Conservation (phyloP, 2,888 invertebrate species). For the Melangyna quadrimaculata region DNA sequence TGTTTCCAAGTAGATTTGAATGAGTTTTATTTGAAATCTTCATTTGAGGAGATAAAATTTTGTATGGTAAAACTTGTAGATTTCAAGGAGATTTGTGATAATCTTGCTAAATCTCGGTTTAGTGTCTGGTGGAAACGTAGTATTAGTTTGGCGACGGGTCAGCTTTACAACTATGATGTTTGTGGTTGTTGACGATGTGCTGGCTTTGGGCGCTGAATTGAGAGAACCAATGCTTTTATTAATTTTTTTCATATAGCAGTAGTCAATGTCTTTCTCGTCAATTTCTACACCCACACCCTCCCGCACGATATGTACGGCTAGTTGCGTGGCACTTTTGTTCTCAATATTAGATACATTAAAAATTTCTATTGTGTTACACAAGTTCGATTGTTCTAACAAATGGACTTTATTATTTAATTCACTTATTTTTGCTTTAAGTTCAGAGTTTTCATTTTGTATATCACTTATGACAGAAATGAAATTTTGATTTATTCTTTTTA, state of each 20-base stretch:
- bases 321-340: slow-evolving; percentile 10
- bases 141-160: neutral
- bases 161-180: neutral
- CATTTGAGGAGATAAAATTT: too few species aligned
- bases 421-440: neutral
- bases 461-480: neutral
- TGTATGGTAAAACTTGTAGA: too few species aligned
- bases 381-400: slow-evolving; percentile 10
- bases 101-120: too few species aligned
- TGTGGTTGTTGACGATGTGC: neutral
- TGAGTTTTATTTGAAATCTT: too few species aligned
- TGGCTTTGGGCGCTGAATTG: neutral
- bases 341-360: slow-evolving; percentile 14
- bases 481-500: too few species aligned
- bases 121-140: too few species aligned
- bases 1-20: too few species aligned
- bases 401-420: neutral
- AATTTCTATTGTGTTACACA: too few species aligned
- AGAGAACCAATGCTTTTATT: neutral
- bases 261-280: slow-evolving; percentile 23
- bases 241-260: slow-evolving; percentile 16
- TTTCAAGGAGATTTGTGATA: too few species aligned
- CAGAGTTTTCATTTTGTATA: neutral
- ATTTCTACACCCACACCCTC: slow-evolving; percentile 1
- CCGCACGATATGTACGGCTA: slow-evolving; percentile 22